phyloP scores from a whole-genome alignment of 2,888 invertebrate genomes.

The Leucania comma region DNA sequence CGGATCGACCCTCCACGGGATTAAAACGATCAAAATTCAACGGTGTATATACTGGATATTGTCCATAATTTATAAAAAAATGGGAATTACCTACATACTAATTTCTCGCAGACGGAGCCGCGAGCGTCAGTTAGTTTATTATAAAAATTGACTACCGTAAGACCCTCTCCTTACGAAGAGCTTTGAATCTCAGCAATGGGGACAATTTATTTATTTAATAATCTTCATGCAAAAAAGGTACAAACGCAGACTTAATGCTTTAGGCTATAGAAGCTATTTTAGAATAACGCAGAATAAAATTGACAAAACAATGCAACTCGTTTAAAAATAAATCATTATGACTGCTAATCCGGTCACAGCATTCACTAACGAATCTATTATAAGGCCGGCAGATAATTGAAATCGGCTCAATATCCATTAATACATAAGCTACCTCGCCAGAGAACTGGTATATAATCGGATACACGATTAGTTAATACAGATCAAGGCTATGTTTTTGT shows the following conservation, averaged over 20 bases:
- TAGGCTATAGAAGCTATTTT: neutral
- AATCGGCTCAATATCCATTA: constrained; percentile 30
- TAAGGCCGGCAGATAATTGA: constrained; percentile 10
- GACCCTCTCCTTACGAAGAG: neutral
- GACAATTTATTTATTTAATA: too few relatives aligned
- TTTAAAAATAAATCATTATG: neutral
- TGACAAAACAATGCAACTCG: neutral
- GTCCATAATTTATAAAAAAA: too few relatives aligned
- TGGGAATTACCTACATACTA: too few relatives aligned
- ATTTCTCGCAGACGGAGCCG: too few relatives aligned
- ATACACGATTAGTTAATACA: constrained; percentile 41
- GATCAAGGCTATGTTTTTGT: constrained; percentile 52
- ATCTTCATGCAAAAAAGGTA: too few relatives aligned
- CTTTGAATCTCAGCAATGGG: neutral
- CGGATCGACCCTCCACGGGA: too few relatives aligned
- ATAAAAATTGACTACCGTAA: too few relatives aligned
- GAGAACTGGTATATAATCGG: constrained; percentile 43
- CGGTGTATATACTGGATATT: too few relatives aligned
- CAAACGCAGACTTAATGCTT: too few relatives aligned
- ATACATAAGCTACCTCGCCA: constrained; percentile 16
- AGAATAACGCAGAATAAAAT: neutral
- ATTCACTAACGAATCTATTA: constrained; percentile 14
- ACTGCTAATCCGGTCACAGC: neutral
- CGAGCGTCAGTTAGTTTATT: too few relatives aligned
- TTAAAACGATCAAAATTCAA: too few relatives aligned